Evolutionary conservation across 2,888 invertebrate species (phyloP).

Genomic region (Limnephilus lunatus): DNA sequence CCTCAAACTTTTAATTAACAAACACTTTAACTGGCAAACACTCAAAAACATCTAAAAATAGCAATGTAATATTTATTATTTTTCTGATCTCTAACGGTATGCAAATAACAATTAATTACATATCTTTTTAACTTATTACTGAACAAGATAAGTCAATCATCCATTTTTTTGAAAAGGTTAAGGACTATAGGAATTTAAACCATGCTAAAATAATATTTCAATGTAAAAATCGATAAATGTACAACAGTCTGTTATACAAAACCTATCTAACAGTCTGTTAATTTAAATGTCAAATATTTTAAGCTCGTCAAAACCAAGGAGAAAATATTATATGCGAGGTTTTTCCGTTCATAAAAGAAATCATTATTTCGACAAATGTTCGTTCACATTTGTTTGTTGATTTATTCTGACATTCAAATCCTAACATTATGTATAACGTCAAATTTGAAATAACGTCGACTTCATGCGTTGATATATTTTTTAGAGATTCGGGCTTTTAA

Average conservation of each 20-base stretch:
- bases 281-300: background rate
- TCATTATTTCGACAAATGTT: background rate
- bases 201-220: background rate
- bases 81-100: background rate
- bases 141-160: too few species aligned
- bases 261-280: background rate
- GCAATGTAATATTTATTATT: background rate
- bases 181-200: too few species aligned
- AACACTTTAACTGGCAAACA: too few species aligned
- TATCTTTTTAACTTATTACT: background rate
- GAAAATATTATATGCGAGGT: background rate
- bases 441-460: background rate
- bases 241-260: background rate
- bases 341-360: background rate
- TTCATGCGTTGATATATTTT: too few species aligned
- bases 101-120: background rate
- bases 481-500: background rate
- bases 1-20: too few species aligned
- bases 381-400: background rate
- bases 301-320: background rate
- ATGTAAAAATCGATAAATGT: background rate
- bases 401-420: background rate
- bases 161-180: too few species aligned
- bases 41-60: background rate
- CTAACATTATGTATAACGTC: background rate